A percentile compares a stretch with the other conserved stretches of the same genome.
Conservation (phyloP, 2,888 invertebrate species). For the Bedellia somnulentella region DNA sequence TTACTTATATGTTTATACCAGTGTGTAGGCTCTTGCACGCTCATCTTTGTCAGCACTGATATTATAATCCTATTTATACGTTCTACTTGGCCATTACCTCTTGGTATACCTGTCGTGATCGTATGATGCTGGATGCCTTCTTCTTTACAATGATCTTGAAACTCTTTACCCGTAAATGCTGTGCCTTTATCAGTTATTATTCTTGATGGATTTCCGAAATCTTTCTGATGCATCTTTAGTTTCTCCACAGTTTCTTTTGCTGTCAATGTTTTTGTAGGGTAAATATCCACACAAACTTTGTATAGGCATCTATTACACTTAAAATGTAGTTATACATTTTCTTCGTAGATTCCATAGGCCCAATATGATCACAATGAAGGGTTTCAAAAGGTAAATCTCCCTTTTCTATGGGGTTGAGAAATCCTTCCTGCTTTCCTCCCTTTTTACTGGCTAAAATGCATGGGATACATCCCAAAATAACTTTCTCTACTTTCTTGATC, state of each 20-base stretch:
- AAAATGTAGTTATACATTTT: slow-evolving; percentile 20
- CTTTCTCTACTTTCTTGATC: slow-evolving; percentile 5
- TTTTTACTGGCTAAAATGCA: slow-evolving; percentile 9
- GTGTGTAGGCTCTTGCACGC: too few relatives aligned
- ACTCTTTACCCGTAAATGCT: slow-evolving; percentile 21
- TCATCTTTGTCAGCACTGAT: too few relatives aligned
- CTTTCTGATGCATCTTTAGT: slow-evolving; percentile 15
- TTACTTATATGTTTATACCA: too few relatives aligned
- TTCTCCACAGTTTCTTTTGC: slow-evolving; percentile 18
- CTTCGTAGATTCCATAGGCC: slow-evolving; percentile 17
- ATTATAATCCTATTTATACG: too few relatives aligned
- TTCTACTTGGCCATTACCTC: too few relatives aligned
- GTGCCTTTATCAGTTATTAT: slow-evolving; percentile 21
- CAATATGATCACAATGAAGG: slow-evolving; percentile 21
- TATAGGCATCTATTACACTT: slow-evolving; percentile 18
- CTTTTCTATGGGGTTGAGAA: slow-evolving; percentile 18
- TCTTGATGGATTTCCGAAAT: slow-evolving; percentile 21
- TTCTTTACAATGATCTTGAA: slow-evolving; percentile 18
- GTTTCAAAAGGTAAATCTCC: slow-evolving; percentile 17
- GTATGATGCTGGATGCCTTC: slow-evolving; percentile 21
- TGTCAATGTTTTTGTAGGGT: slow-evolving; percentile 16
- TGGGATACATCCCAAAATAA: slow-evolving; percentile 6
- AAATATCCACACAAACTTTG: slow-evolving; percentile 22
- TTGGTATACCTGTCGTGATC: too few relatives aligned
- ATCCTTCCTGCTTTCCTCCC: slow-evolving; percentile 18